phyloP scores from a whole-genome alignment of 1,140 invertebrate genomes.

The Xylocopa sonorina region DNA sequence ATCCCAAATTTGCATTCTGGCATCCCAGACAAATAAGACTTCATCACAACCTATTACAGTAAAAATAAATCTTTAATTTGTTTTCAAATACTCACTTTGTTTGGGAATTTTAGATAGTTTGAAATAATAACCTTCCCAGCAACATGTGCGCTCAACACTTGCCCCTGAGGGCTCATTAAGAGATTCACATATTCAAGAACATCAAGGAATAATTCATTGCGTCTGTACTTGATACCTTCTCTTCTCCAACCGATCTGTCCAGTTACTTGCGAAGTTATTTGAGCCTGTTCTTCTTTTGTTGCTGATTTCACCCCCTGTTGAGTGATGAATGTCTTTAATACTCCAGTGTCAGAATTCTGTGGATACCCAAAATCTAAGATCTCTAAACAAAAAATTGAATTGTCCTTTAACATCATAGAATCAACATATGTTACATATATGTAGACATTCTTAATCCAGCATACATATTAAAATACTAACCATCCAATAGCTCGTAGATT shows the following conservation, averaged over 20 bases:
- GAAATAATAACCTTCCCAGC: slow-evolving; percentile 90
- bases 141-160: slow-evolving; percentile 99
- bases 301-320: slow-evolving; percentile 99
- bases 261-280: slow-evolving; percentile 99
- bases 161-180: slow-evolving; percentile 99
- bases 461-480: slow-evolving; percentile 81
- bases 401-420: background rate
- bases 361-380: slow-evolving; percentile 99
- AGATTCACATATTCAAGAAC: slow-evolving; percentile 99
- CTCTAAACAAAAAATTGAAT: slow-evolving; percentile 85
- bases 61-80: background rate
- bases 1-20: slow-evolving; percentile 99
- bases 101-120: background rate
- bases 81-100: background rate
- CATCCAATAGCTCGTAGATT: slow-evolving; percentile 99
- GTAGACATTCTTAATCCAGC: background rate
- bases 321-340: slow-evolving; percentile 99
- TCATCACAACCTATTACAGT: slow-evolving; percentile 94
- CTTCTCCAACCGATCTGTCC: slow-evolving; percentile 99
- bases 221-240: slow-evolving; percentile 99
- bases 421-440: background rate
- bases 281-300: slow-evolving; percentile 99
- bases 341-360: slow-evolving; percentile 99
- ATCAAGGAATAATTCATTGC: slow-evolving; percentile 99
- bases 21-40: slow-evolving; percentile 99